Evolutionary conservation across 2,888 invertebrate species (phyloP).

Genomic region (Trachelus iudaicus): DNA sequence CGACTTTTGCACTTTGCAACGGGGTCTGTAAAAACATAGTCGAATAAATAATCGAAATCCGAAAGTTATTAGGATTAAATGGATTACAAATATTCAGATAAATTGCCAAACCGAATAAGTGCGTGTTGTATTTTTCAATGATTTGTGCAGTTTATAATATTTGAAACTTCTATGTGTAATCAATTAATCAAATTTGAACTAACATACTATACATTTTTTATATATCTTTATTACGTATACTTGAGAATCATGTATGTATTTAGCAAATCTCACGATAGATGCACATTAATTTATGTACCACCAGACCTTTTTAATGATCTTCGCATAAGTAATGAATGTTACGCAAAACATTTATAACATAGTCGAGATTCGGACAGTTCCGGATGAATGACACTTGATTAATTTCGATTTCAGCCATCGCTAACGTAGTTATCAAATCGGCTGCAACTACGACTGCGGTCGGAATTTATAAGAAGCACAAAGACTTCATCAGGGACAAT

Average conservation of each 20-base stretch:
- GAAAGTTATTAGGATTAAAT: not conserved
- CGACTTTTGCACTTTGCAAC: constrained; percentile 59
- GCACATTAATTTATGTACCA: not conserved
- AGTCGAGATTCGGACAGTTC: not conserved
- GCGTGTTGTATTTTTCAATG: not conserved
- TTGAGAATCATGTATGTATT: not conserved
- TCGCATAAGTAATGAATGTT: not conserved
- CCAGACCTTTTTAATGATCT: not conserved
- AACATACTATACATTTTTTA: not conserved
- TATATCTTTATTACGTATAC: not conserved
- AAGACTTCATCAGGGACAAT: not conserved
- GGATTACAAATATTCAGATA: not conserved
- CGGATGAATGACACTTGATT: not conserved
- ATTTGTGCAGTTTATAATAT: not conserved
- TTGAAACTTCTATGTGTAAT: not conserved
- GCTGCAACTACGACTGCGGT: not conserved
- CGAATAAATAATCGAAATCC: not conserved
- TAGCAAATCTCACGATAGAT: not conserved
- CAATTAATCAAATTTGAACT: not conserved
- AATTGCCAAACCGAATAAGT: not conserved
- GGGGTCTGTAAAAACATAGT: constrained; percentile 40
- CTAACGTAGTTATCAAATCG: not conserved
- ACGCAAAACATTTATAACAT: not conserved
- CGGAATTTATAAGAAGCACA: not conserved
- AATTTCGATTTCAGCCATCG: not conserved